These are phyloP conservation scores for Pterophyllum scalare DNA, from an alignment of 2,113 vertebrate genomes.

Conservation along the genomic window DNA sequence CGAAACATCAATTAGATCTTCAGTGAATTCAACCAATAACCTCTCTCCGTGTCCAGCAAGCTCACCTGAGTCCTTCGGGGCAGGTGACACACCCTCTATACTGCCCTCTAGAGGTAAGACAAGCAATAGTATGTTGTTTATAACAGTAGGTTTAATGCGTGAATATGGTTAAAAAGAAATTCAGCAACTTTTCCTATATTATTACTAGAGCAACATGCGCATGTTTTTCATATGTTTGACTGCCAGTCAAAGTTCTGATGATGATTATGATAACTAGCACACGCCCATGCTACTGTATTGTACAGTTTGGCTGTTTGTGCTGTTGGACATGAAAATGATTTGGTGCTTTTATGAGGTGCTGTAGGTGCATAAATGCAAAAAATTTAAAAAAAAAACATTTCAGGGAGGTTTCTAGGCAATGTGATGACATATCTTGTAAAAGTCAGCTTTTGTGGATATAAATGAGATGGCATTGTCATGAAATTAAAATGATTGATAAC, in stretches of 20 bases:
- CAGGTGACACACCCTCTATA: conserved; percentile 71
- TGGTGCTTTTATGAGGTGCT: neutral
- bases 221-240: neutral
- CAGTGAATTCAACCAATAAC: conserved; percentile 82
- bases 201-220: neutral
- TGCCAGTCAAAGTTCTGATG: neutral
- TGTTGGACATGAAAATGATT: neutral
- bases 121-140: neutral
- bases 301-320: neutral
- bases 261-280: neutral
- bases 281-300: neutral
- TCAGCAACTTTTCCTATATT: neutral
- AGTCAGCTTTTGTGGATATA: neutral
- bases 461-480: neutral
- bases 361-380: neutral
- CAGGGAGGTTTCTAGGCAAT: neutral
- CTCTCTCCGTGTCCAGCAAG: conserved; percentile 84
- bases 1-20: conserved; percentile 82
- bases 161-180: neutral
- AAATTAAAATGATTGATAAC: neutral
- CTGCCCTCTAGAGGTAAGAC: conserved; percentile 71
- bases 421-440: neutral
- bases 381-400: too few relatives aligned
- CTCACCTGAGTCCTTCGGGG: conserved; percentile 67
- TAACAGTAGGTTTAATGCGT: neutral